Base-by-base conservation (phyloP, 2,888 invertebrate species). In the Nomada flava region DNA sequence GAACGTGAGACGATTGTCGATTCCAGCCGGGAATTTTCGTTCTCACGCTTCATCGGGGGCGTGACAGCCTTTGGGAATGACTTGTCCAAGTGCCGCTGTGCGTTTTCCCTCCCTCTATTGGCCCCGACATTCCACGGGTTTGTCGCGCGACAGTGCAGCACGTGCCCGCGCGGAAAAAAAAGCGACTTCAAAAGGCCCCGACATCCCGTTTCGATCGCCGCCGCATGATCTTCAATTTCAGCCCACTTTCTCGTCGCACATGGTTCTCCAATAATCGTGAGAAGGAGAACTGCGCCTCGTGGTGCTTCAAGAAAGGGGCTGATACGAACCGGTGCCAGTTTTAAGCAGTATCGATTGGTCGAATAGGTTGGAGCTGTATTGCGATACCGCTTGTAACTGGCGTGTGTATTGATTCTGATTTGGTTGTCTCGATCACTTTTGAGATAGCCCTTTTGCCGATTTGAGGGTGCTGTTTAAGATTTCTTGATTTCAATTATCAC, bases 1-100 rank as follows among this genome's bases (percentile, higher is more conserved):
- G 81, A 71, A 85, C 87, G 85, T 90, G 88, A 90, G 90, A 89
- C 87, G 87, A 81, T 77, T 76, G 75, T 76, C 69, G 79, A 79
- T 68, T 65, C 72, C 70, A 62, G 71, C 65, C 74, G 62, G 55
- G 70, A 20, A 76, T 79, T 85, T 82, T 74, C 71, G 74, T 86
- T 88, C 88, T 82, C 83, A 82, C 83, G 83, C 65, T 75, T 59
- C 67, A 69, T 69, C 36, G 47, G 65, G 55, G 73, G 81, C 75
- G 73, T 78, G 84, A 81, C 84, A 81, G 59, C 75, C 81, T 83
- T 75, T 55, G 84, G 72, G 77, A 85, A 78, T 73, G 76, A 84
- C 76, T 84, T 77, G 71, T 71, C 57, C 36, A 57, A 15, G 67
- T 63, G 67, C 11, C 55, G 71, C 36, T 64, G 59, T 18, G 50